phyloP scores from a whole-genome alignment of 2,797 vertebrate species.

The Acanthurus leucopareius region DNA sequence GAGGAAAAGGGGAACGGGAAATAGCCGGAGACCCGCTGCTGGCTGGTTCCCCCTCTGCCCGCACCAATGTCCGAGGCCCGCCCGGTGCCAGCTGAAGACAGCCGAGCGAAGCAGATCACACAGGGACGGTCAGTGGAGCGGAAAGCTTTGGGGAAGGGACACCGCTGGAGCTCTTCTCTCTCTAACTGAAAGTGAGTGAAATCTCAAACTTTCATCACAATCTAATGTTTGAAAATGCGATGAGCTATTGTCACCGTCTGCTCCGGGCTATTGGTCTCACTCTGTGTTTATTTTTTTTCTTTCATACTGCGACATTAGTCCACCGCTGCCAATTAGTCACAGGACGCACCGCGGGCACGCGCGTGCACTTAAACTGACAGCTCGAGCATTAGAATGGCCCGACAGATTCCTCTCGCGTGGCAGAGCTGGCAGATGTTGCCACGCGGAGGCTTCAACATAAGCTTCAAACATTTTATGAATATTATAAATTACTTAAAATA shows the following conservation, averaged over 20 bases:
- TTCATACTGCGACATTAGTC: conserved; percentile 75
- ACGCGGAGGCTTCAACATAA: conserved; percentile 54
- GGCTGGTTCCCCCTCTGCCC: conserved; percentile 41
- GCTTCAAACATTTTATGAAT: conserved; percentile 39
- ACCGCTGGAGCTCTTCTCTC: conserved; percentile 48
- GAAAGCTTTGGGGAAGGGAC: conserved; percentile 13
- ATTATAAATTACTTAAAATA: conserved; percentile 42
- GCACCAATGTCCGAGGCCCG: conserved; percentile 69
- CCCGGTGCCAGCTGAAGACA: conserved; percentile 57
- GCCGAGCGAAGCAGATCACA: conserved; percentile 46
- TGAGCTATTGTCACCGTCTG: neutral
- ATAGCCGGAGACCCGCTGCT: conserved; percentile 69
- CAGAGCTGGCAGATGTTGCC: conserved; percentile 69
- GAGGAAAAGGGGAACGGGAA: conserved; percentile 40
- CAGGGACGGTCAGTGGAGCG: conserved; percentile 42
- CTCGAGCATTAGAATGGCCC: conserved; percentile 58
- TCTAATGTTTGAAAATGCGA: neutral
- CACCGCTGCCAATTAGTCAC: conserved; percentile 75
- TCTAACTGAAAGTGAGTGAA: conserved; percentile 60
- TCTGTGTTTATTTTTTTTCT: conserved; percentile 28
- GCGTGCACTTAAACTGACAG: conserved; percentile 41
- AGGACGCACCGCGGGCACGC: conserved; percentile 44
- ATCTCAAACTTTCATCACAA: conserved; percentile 35
- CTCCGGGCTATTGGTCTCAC: no score
- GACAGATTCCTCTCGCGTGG: conserved; percentile 69